phyloP scores from a whole-genome alignment of 2,797 vertebrate species.

The Ctenopoma multispine region DNA sequence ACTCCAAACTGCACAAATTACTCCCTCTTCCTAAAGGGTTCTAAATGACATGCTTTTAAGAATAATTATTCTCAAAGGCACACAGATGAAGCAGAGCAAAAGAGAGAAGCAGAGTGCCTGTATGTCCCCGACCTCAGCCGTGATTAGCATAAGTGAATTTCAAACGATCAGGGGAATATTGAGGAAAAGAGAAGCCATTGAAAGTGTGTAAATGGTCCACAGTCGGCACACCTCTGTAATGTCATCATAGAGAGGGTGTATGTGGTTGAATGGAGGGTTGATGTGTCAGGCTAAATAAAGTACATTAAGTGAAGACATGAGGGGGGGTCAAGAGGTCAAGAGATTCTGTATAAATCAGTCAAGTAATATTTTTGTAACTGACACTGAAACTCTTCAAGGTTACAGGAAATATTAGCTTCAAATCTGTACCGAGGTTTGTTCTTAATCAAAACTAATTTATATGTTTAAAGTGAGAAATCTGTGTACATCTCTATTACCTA shows the following conservation, averaged over 20 bases:
- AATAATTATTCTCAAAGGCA: slow-evolving; percentile 77
- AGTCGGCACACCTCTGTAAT: slow-evolving; percentile 64
- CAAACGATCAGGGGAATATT: slow-evolving; percentile 72
- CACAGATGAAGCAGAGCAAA: slow-evolving; percentile 58
- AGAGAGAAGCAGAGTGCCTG: slow-evolving; percentile 45
- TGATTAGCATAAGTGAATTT: slow-evolving; percentile 86
- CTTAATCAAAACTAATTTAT: background rate
- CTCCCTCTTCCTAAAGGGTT: slow-evolving; percentile 54
- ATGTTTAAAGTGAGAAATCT: background rate
- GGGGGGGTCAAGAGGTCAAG: slow-evolving; percentile 39
- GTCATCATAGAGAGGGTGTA: slow-evolving; percentile 49
- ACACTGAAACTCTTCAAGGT: background rate
- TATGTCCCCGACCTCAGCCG: slow-evolving; percentile 68
- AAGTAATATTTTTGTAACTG: background rate
- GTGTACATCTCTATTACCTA: slow-evolving; percentile 4
- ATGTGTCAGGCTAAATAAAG: slow-evolving; percentile 48
- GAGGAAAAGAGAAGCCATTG: slow-evolving; percentile 64
- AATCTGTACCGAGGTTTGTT: background rate
- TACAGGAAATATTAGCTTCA: background rate
- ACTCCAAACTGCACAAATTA: slow-evolving; percentile 56
- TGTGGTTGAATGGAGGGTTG: slow-evolving; percentile 35
- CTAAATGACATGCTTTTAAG: slow-evolving; percentile 78
- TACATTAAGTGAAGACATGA: slow-evolving; percentile 34
- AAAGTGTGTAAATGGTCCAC: slow-evolving; percentile 66
- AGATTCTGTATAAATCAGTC: slow-evolving; percentile 8